A percentile compares a stretch with the other conserved stretches of the same genome.
phyloP scores from a whole-genome alignment of 2,113 vertebrate species.

The Xiphophorus couchianus region DNA sequence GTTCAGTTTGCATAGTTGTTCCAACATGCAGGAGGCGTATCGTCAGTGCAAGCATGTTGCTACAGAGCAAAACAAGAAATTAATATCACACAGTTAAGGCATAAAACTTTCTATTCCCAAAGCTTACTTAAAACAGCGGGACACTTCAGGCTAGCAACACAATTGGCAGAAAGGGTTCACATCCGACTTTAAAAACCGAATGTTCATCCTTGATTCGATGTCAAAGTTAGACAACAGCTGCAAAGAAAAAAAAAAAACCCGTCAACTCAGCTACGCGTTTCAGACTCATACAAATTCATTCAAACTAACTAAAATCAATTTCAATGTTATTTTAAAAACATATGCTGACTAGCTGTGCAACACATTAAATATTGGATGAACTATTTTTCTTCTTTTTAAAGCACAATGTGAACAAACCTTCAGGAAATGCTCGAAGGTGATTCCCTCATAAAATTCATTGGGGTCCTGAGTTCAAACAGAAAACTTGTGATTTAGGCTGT shows the following conservation, averaged over 20 bases:
- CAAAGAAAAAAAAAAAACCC: conserved; percentile 19
- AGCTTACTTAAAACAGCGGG: conserved; percentile 4
- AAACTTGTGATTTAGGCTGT: background rate
- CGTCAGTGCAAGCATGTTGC: conserved; percentile 26
- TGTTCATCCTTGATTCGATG: conserved; percentile 93
- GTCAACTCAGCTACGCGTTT: background rate
- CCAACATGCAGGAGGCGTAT: conserved; percentile 49
- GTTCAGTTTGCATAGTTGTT: conserved; percentile 68
- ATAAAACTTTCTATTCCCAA: background rate
- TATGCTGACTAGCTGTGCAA: background rate
- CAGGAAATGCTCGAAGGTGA: conserved; percentile 95
- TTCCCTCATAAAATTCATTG: conserved; percentile 93
- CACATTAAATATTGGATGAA: background rate
- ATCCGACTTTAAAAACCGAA: conserved; percentile 92
- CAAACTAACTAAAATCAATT: background rate
- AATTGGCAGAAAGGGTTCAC: conserved; percentile 87
- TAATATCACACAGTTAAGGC: conserved; percentile 16
- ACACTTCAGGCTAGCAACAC: conserved; percentile 41
- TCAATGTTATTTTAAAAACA: background rate
- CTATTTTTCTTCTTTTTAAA: background rate
- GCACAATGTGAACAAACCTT: conserved; percentile 81
- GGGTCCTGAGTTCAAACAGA: conserved; percentile 80
- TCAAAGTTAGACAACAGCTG: conserved; percentile 93
- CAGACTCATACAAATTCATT: background rate
- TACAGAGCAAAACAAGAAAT: conserved; percentile 1